Percentiles rank a stretch among this genome's conserved stretches.
These are phyloP conservation scores for Parnassius smintheus DNA, from an alignment of 2,888 invertebrate species.

Conservation along the genomic window DNA sequence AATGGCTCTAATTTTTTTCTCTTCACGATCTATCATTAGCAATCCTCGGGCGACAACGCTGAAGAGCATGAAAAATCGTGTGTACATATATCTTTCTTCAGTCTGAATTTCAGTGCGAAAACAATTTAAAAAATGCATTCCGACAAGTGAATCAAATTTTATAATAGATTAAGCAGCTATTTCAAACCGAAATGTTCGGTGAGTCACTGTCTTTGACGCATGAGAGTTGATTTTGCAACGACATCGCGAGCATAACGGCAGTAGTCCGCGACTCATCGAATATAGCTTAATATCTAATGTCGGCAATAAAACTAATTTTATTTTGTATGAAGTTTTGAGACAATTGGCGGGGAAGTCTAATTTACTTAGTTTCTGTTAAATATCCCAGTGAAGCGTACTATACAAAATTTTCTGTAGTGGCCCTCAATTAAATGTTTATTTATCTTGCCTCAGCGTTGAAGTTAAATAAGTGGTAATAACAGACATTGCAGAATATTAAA, in stretches of 20 bases:
- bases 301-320: slow-evolving; percentile 1
- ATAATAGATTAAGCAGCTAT: slow-evolving; percentile 21
- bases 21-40: slow-evolving; percentile 11
- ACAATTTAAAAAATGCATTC: slow-evolving; percentile 23
- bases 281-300: slow-evolving; percentile 14
- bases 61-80: slow-evolving; percentile 14
- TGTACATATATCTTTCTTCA: slow-evolving; percentile 2
- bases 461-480: too few relatives aligned
- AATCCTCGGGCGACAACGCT: slow-evolving; percentile 11
- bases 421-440: too few relatives aligned
- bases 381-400: too few relatives aligned
- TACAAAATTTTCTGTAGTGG: too few relatives aligned
- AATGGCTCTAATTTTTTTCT: too few relatives aligned
- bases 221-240: slow-evolving; percentile 20
- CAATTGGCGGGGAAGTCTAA: neutral
- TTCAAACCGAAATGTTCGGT: slow-evolving; percentile 21
- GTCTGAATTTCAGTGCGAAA: slow-evolving; percentile 2
- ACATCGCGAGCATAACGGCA: slow-evolving; percentile 19
- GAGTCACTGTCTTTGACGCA: slow-evolving; percentile 23
- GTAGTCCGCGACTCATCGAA: slow-evolving; percentile 2
- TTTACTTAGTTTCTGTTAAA: neutral
- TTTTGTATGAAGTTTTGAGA: slow-evolving; percentile 10
- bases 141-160: slow-evolving; percentile 14
- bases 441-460: too few relatives aligned
- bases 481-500: too few relatives aligned